Base-by-base conservation (phyloP, 1,140 invertebrate genomes). In the Bradysia coprophila region DNA sequence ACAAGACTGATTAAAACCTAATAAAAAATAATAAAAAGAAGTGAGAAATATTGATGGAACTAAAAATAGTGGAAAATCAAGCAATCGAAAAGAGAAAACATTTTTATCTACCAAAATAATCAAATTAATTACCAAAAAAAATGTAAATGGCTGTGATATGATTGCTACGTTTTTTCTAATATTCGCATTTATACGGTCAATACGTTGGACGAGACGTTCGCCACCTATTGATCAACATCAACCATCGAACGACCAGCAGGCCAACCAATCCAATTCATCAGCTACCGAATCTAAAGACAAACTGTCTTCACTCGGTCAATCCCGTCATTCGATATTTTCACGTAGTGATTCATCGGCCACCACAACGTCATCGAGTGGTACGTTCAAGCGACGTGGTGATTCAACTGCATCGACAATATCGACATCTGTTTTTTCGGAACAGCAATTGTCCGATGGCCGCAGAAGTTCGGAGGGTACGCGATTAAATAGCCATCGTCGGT, bases 131-230 rank as follows among this genome's bases (percentile, higher is more conserved):
- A n/a, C n/a, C n/a, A n/a, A n/a, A 28, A 28, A 28, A 28, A 28
- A 28, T 6, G 6, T 28, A 28, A 18, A 21, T 41, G 19, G 2
- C 13, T 21, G 45, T 40, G 44, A 42, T 21, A 60, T 60, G 57
- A 58, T 60, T 49, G 57, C 57, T 48, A 60, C 57, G 37, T 46
- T 60, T 40, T 59, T 60, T 45, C 56, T 60, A 23, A 52, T 60
- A 15, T 58, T 59, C 53, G 56, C 55, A 52, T 59, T 60, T 50
- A 54, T 60, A 45, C 55, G 57, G 41, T 54, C 57, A 41, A 56
- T 60, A 41, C 55, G 53, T 43, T 60, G 57, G 57, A 49, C 49
- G n/a, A 48, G 49, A 16, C 48, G 46, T 38, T 13, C 9, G 33
- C 19, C 31, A 39, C 24, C 33, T 15, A 20, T 38, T 34, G 40